Conservation (phyloP, 2,888 invertebrate species). For the Cataglyphis livida region DNA sequence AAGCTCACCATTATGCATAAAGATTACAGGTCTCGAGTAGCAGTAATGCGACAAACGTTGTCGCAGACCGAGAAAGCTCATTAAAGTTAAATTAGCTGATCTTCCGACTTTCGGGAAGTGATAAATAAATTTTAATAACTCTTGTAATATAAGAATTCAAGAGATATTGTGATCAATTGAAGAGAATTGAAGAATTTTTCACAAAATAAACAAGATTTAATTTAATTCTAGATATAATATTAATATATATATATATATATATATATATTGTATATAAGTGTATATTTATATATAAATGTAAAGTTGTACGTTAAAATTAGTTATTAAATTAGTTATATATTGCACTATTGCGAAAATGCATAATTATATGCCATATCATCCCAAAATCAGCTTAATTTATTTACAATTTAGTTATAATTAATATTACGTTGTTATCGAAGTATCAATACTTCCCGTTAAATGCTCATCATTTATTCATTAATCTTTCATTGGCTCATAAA, state of each 20-base stretch:
- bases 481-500: neutral
- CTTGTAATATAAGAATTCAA: neutral
- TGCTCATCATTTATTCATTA: constrained; percentile 14
- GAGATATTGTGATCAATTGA: neutral
- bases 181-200: neutral
- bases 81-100: constrained; percentile 31
- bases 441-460: neutral
- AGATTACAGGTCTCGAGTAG: constrained; percentile 22
- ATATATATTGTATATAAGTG: no score
- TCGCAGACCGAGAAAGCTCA: constrained; percentile 22
- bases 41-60: constrained; percentile 22
- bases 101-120: constrained; percentile 4
- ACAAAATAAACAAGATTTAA: neutral
- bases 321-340: no score
- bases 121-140: constrained; percentile 34
- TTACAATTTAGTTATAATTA: neutral
- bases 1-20: constrained; percentile 30
- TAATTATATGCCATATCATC: neutral
- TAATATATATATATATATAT: no score
- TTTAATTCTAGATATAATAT: neutral
- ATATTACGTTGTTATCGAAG: neutral
- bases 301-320: neutral
- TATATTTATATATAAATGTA: no score
- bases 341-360: neutral
- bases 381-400: constrained; percentile 14